phyloP scores from a whole-genome alignment of 2,888 invertebrate species.

The Syrista parreyssii region DNA sequence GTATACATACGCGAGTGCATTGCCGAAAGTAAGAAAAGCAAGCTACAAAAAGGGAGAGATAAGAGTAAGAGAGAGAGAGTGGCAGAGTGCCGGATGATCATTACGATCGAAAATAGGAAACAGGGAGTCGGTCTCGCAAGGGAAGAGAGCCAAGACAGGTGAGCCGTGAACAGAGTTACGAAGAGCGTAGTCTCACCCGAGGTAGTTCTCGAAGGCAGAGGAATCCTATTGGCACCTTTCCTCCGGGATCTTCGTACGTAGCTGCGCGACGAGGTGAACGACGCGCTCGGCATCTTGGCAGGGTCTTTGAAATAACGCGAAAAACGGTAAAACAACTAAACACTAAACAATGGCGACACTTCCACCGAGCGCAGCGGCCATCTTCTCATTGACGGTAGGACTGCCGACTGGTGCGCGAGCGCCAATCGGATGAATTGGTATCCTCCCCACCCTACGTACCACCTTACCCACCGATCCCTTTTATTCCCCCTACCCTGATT shows the following conservation, averaged over 20 bases:
- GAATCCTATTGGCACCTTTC: conserved; percentile 90
- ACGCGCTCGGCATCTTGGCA: conserved; percentile 92
- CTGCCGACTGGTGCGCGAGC: conserved; percentile 47
- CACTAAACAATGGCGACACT: conserved; percentile 86
- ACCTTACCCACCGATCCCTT: conserved; percentile 19
- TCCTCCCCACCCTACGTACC: conserved; percentile 41
- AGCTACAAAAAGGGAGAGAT: conserved; percentile 5
- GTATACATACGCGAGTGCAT: neutral
- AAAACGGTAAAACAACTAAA: conserved; percentile 54
- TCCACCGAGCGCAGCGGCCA: conserved; percentile 85
- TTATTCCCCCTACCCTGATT: conserved; percentile 29
- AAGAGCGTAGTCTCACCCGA: conserved; percentile 73
- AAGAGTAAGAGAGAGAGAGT: conserved; percentile 35
- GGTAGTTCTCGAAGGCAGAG: conserved; percentile 83
- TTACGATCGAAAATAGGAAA: conserved; percentile 43
- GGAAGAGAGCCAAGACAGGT: neutral
- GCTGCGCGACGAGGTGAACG: conserved; percentile 92
- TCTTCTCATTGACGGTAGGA: conserved; percentile 68
- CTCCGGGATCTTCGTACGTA: conserved; percentile 91
- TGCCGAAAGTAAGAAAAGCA: conserved; percentile 24
- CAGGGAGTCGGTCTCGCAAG: neutral
- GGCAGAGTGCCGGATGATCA: conserved; percentile 61
- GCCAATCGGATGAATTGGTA: conserved; percentile 47
- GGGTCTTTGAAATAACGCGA: conserved; percentile 11
- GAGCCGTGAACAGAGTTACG: conserved; percentile 9